A percentile compares a stretch with the other conserved stretches of the same genome.
Conservation (phyloP, 2,888 invertebrate genomes). For the Hermaeophaga mercurialis region DNA sequence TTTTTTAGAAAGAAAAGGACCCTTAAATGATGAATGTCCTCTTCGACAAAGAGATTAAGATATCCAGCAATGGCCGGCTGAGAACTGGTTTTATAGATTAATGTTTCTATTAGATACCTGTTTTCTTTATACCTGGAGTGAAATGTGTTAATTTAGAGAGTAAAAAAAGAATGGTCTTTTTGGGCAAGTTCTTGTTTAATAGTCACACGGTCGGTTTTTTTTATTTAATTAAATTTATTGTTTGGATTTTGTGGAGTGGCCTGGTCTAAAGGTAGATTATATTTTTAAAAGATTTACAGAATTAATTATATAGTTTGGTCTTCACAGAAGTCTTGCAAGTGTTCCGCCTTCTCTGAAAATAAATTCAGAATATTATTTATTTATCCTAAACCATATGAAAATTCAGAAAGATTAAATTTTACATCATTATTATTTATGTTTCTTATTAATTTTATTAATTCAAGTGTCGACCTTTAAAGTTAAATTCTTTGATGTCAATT, state of each 20-base stretch:
- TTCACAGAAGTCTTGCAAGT: neutral
- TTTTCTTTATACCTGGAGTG: slow-evolving; percentile 38
- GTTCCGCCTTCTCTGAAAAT: too few species aligned
- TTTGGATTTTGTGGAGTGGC: slow-evolving; percentile 5
- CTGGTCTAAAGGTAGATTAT: neutral
- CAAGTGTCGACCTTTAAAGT: too few species aligned
- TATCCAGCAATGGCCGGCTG: slow-evolving; percentile 42
- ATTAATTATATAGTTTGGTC: slow-evolving; percentile 1
- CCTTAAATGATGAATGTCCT: slow-evolving; percentile 44
- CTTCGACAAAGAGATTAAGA: slow-evolving; percentile 45
- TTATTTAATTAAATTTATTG: slow-evolving; percentile 27
- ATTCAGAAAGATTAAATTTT: too few species aligned
- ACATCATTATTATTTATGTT: too few species aligned
- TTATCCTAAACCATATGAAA: too few species aligned
- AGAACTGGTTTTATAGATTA: slow-evolving; percentile 37
- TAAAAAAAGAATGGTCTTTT: slow-evolving; percentile 34
- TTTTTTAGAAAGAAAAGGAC: slow-evolving; percentile 27
- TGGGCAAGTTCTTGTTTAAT: slow-evolving; percentile 37
- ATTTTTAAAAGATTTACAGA: slow-evolving; percentile 4
- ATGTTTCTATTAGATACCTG: slow-evolving; percentile 35
- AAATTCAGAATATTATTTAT: too few species aligned
- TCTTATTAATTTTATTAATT: too few species aligned
- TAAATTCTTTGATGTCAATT: too few species aligned
- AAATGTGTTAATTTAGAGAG: slow-evolving; percentile 42
- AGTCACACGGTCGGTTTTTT: slow-evolving; percentile 36